phyloP scores from a whole-genome alignment of 2,113 vertebrate species.

The Indicator maculatus region DNA sequence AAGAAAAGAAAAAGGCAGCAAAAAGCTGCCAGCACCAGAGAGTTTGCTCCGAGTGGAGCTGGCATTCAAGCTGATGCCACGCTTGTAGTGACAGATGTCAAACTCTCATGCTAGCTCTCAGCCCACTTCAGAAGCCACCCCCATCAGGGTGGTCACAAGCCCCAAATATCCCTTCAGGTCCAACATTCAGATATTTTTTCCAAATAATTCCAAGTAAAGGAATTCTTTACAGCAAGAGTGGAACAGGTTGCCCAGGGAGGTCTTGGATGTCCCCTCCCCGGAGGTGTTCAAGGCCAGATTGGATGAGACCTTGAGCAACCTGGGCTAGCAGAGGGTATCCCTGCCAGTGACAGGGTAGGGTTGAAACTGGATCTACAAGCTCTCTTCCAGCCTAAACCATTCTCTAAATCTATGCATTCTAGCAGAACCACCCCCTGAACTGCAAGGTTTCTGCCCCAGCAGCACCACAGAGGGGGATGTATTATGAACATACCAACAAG shows the following conservation, averaged over 20 bases:
- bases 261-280: too few species aligned
- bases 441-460: fast-evolving
- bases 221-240: too few species aligned
- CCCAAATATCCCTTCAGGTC: fast-evolving
- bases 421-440: neutral
- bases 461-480: neutral
- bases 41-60: neutral
- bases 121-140: neutral
- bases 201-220: neutral
- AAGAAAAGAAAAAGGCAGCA: too few species aligned
- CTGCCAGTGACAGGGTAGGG: too few species aligned
- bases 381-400: too few species aligned
- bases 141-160: fast-evolving
- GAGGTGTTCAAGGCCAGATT: too few species aligned
- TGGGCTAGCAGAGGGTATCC: too few species aligned
- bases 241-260: too few species aligned
- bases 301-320: too few species aligned
- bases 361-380: too few species aligned
- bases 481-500: neutral
- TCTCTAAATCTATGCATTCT: too few species aligned
- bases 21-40: neutral
- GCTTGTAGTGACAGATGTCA: fast-evolving
- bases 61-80: neutral
- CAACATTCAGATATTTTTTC: fast-evolving
- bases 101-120: fast-evolving